phyloP scores from a whole-genome alignment of 2,888 invertebrate genomes.

The Tachina lurida region DNA sequence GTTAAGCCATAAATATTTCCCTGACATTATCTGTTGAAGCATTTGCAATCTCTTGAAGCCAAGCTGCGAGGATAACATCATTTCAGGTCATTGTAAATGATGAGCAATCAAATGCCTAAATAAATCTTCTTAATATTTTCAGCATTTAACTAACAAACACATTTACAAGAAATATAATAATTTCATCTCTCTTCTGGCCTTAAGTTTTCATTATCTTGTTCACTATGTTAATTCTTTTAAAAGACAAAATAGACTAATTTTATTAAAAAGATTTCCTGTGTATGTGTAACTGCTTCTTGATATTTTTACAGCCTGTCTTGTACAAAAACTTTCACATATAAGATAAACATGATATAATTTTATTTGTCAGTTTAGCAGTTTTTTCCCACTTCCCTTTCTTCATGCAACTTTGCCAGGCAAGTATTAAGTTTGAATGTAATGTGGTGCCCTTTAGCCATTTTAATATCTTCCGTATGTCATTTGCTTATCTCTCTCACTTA shows the following conservation, averaged over 20 bases:
- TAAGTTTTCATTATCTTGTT: no score
- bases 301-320: conserved; percentile 6
- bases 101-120: no score
- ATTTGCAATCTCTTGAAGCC: no score
- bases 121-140: no score
- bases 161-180: no score
- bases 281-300: background rate
- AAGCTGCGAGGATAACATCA: no score
- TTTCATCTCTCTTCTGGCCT: no score
- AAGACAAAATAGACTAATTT: background rate
- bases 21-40: no score
- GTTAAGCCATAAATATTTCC: no score
- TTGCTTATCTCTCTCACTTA: conserved; percentile 77
- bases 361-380: conserved; percentile 46
- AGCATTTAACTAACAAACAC: no score
- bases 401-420: background rate
- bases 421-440: conserved; percentile 49
- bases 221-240: background rate
- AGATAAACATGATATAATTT: conserved; percentile 63
- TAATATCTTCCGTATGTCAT: conserved; percentile 79
- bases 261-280: background rate
- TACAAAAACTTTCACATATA: conserved; percentile 31
- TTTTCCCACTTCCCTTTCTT: background rate
- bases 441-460: conserved; percentile 56
- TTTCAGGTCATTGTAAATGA: no score